Base-by-base conservation (phyloP, 2,797 vertebrate genomes). In the Semotilus atromaculatus region DNA sequence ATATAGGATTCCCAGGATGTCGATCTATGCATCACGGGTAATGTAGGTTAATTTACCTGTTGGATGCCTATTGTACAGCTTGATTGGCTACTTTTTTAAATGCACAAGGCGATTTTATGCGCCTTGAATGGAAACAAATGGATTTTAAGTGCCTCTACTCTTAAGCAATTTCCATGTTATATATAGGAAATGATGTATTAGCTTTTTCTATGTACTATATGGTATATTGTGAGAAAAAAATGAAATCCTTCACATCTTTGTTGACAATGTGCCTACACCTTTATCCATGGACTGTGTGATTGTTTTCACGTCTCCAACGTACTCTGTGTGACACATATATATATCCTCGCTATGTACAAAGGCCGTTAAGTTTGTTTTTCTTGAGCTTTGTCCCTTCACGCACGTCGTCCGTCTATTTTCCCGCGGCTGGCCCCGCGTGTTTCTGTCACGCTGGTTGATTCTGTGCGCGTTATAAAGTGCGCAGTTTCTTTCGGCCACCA, bases 401-500 rank as follows among this genome's bases (percentile, higher is more conserved):
- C 45, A 60, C 48, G 67, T 26, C 71, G 66, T 66, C 77, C 36
- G 74, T 77, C 72, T 79, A 80, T 55, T 80, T 66, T 82, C 85
- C 79, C 78, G 74, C 72, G 72, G 66, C 53, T 29, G 23, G 36
- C 72, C 75, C 75, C 83, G 83, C 83, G 72, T 70, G 64, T 71
- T 84, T 84, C 26, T 14, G 26, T 83, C 82, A 40, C 43, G 53
- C 83, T 70, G 67, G 48, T 76, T 83, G 85, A 38, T 74, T 45
- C 43, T 79, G 72, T 38, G 78, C 51, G 75, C 34, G n/a, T 60
- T 23, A 16, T 34, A 36, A 86, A 76, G 77, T 83, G 77, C 81
- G 77, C 78, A 78, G 82, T 86, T 82, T 3, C 55, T 73, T 77
- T 11, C 62, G n/a, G 62, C 62, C 40, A 31, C 66, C 43, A 55